These are phyloP conservation scores for Sicus ferrugineus DNA, from an alignment of 2,888 invertebrate genomes.

Conservation along the genomic window DNA sequence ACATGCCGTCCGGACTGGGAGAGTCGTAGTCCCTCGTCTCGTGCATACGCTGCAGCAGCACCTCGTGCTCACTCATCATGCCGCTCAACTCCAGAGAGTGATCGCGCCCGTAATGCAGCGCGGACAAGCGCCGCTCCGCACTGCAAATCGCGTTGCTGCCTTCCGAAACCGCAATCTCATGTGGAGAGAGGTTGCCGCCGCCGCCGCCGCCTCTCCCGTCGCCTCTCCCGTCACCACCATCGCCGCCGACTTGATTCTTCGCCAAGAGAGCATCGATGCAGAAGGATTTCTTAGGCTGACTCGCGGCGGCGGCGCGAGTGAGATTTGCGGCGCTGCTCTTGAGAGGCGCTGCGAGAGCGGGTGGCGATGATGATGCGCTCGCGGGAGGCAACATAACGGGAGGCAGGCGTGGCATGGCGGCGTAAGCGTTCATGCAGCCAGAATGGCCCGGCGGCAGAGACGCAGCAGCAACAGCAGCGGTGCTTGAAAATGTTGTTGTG, in stretches of 20 bases:
- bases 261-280: slow-evolving; percentile 90
- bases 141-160: slow-evolving; percentile 23
- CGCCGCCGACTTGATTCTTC: slow-evolving; percentile 62
- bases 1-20: slow-evolving; percentile 65
- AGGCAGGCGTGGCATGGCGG: slow-evolving; percentile 53
- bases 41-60: slow-evolving; percentile 58
- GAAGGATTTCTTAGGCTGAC: slow-evolving; percentile 76
- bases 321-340: no score
- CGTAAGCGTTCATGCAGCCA: slow-evolving; percentile 31
- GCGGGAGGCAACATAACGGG: slow-evolving; percentile 47
- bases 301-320: slow-evolving; percentile 44
- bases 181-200: neutral
- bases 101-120: slow-evolving; percentile 53
- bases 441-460: slow-evolving; percentile 47
- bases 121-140: slow-evolving; percentile 53
- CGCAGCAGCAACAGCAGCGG: slow-evolving; percentile 20
- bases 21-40: slow-evolving; percentile 61
- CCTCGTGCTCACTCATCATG: slow-evolving; percentile 60
- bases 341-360: slow-evolving; percentile 37
- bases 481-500: neutral
- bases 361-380: slow-evolving; percentile 40
- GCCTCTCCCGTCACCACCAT: neutral
- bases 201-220: neutral
- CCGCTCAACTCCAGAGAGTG: slow-evolving; percentile 49
- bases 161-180: no score